Percentiles rank a stretch among this genome's conserved stretches.
Evolutionary conservation across 2,797 vertebrate species (phyloP).

Genomic region (Meriones psammophilus): DNA sequence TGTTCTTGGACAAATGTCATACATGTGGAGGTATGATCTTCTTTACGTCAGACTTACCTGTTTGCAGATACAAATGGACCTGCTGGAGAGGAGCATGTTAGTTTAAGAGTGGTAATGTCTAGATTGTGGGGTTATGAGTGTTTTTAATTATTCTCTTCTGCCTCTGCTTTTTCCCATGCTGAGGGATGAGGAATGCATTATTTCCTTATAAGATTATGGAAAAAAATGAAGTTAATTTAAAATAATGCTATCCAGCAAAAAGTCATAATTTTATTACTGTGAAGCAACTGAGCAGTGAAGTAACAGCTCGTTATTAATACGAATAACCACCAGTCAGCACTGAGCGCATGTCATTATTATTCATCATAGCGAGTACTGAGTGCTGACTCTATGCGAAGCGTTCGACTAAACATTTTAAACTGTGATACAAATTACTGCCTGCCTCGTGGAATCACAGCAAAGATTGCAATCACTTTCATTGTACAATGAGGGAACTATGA

Average conservation of each 20-base stretch:
- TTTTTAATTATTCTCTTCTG: slow-evolving; percentile 30
- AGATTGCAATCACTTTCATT: background rate
- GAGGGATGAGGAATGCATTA: slow-evolving; percentile 16
- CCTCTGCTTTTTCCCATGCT: background rate
- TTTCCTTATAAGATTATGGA: slow-evolving; percentile 28
- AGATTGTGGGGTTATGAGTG: background rate
- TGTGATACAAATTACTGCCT: background rate
- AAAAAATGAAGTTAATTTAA: slow-evolving; percentile 29
- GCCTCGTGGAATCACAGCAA: background rate
- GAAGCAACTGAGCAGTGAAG: background rate
- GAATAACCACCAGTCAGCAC: background rate
- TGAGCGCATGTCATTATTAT: background rate
- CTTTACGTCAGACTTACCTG: slow-evolving; percentile 16
- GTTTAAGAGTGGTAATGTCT: background rate
- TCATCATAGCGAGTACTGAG: background rate
- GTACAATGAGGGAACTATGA: background rate
- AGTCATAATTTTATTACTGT: background rate
- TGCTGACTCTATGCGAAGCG: background rate
- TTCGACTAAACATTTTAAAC: slow-evolving; percentile 17
- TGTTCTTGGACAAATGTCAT: slow-evolving; percentile 45
- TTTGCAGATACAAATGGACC: background rate
- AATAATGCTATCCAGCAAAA: slow-evolving; percentile 23
- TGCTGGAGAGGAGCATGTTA: background rate
- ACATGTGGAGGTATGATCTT: background rate
- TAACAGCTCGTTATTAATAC: background rate